Base-by-base conservation (phyloP, 2,113 vertebrate genomes). In the Silurus glanis region DNA sequence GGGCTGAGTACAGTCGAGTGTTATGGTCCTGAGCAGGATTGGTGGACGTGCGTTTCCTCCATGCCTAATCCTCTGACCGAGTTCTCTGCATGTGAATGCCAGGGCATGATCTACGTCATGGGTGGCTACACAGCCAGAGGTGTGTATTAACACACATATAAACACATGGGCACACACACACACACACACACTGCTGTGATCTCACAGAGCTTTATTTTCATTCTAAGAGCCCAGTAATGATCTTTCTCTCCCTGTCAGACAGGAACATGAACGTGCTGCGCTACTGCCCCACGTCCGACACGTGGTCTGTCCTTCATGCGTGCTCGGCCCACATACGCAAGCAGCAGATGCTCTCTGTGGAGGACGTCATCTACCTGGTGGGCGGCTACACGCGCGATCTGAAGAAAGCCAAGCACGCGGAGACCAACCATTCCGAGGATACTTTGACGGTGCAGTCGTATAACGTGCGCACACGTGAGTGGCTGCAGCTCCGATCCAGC, bases 301-400 rank as follows among this genome's bases (percentile, higher is more conserved):
- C 91, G 53, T 99, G 98, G 98, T 94, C 94, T 0, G 95, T 94
- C 64, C 95, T 97, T 66, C 95, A 95, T 25, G 92, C 96, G 4
- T 98, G 97, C 0, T 90, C 95, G 0, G 93, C 95, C 4, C 97
- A 99, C 62, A 95, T 99, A 55, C 96, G 98, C 84, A 99, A 99
- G 94, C 98, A 99, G 92, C 98, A 99, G 94, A 99, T 99, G 98
- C 95, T 99, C 37, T 98, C 98, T 0, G 95, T 99, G 87, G 97
- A 98, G 87, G 97, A 99, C 90, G 97, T 97, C 82, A 97, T 99
- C 90, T 99, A 97, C 91, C 91, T 98, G 86, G 97, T 99, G 66
- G 98, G 97, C 0, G 98, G 97, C 1, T 99, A 97, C 92, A 96
- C 97, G 47, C 97, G 97, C 0, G 95, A 97, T 74, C 92, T 95